A percentile compares a stretch with the other conserved stretches of the same genome.
Conservation (phyloP, 1,140 invertebrate species). For the Cryptotermes secundus region DNA sequence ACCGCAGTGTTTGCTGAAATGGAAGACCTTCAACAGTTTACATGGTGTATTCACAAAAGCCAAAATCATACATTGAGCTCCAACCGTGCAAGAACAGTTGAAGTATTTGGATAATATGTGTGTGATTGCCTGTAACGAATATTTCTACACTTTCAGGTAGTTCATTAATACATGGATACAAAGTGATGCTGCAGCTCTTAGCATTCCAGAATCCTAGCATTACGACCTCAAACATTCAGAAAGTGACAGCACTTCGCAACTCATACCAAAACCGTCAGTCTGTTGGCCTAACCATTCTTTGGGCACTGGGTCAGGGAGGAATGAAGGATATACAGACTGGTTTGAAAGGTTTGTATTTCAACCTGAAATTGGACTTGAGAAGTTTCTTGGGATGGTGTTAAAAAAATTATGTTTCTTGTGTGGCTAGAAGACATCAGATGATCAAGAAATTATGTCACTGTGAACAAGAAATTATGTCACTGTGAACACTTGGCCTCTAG, state of each 20-base stretch:
- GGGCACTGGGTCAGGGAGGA: constrained; percentile 76
- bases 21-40: too few species aligned
- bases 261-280: constrained; percentile 78
- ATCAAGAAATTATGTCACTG: too few species aligned
- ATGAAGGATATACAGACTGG: constrained; percentile 65
- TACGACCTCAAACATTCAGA: constrained; percentile 59
- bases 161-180: constrained; percentile 62
- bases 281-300: constrained; percentile 73
- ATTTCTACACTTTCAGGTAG: constrained; percentile 38
- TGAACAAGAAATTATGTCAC: too few species aligned
- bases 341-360: constrained; percentile 58
- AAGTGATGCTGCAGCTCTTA: constrained; percentile 67
- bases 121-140: neutral
- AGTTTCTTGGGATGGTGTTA: neutral
- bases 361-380: neutral
- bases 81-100: too few species aligned
- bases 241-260: constrained; percentile 62
- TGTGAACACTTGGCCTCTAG: too few species aligned
- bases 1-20: too few species aligned
- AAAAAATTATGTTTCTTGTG: too few species aligned
- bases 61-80: too few species aligned
- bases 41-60: too few species aligned
- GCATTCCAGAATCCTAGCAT: constrained; percentile 63
- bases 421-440: too few species aligned
- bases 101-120: too few species aligned